Evolutionary conservation across 1,140 invertebrate species (phyloP), one percentile per base, ranked within the genome.

Genomic region (Octopus sinensis): DNA sequence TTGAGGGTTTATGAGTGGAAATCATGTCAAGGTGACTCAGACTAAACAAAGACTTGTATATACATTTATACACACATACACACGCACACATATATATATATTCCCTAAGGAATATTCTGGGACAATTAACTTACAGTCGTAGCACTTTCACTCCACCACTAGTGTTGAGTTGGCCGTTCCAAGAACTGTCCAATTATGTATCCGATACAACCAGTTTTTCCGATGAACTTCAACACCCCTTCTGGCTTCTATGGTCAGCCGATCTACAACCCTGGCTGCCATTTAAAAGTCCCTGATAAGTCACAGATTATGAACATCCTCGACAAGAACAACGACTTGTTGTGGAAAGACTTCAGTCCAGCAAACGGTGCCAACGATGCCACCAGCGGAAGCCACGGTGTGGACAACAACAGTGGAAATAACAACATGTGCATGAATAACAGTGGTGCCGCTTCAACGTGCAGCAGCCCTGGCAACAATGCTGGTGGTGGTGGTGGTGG

Each of bases 181-280:
- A 43, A 43, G 30, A 43, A 43, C 30, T 43, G 30, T 43, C 30
- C 3, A 43, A 43, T 43, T 3, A 73, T 73, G 68, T 73, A 73
- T 73, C 68, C 68, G 17, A n/a, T 73, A n/a, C 68, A 73, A 73
- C 68, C 68, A 73, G 30, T 73, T 13, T 73, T 73, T 23, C 68
- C 68, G 3, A 6, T 73, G 68, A 73, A 43, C 3, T 43, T 23
- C 17, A 23, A 23, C 17, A 73, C 4, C 68, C 4, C 17, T n/a
- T 23, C 68, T 4, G 30, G 30, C 13, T 23, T 23, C 30, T 73
- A 73, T 6, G 68, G 68, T 6, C 68, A 9, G 6, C 68, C 68
- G 17, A 23, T 73, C 17, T 73, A 43, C 30, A 43, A 73, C 30
- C 68, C 68, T 6, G 68, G 68, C 68, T 6, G 68, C 30, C 30